phyloP scores from a whole-genome alignment of 2,888 invertebrate species.

The Dolichomitus sp. region DNA sequence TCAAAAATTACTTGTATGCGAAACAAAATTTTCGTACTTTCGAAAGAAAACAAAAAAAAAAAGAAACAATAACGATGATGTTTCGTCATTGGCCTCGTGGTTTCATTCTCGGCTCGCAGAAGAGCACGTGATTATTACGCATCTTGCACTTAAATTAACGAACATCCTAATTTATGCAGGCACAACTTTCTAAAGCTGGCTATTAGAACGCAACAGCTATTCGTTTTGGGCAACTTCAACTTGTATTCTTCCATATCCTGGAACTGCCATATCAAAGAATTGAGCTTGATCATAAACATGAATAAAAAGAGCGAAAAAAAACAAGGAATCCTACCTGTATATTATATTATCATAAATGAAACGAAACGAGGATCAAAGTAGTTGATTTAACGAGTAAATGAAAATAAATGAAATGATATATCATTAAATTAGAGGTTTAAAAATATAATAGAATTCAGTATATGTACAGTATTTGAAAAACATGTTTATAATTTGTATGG shows the following conservation, averaged over 20 bases:
- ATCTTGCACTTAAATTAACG: constrained; percentile 21
- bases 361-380: constrained; percentile 85
- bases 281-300: constrained; percentile 85
- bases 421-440: constrained; percentile 86
- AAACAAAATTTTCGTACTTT: constrained; percentile 41
- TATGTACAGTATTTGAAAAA: constrained; percentile 93
- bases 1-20: constrained; percentile 30
- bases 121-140: constrained; percentile 18
- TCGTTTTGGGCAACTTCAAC: constrained; percentile 69
- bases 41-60: constrained; percentile 4
- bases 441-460: constrained; percentile 86
- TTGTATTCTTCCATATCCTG: constrained; percentile 89
- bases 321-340: constrained; percentile 83
- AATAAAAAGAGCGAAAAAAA: constrained; percentile 75
- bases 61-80: constrained; percentile 7
- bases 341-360: constrained; percentile 84
- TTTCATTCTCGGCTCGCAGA: constrained; percentile 41
- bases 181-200: constrained; percentile 38
- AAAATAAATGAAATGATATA: constrained; percentile 87
- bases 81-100: constrained; percentile 26
- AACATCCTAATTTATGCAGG: constrained; percentile 51
- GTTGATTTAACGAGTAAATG: constrained; percentile 85
- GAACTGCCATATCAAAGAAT: constrained; percentile 90
- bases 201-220: constrained; percentile 65
- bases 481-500: constrained; percentile 95